Evolutionary conservation across 2,113 vertebrate species (phyloP), one percentile per base, ranked within the genome.

Genomic region (Tupaia tana): DNA sequence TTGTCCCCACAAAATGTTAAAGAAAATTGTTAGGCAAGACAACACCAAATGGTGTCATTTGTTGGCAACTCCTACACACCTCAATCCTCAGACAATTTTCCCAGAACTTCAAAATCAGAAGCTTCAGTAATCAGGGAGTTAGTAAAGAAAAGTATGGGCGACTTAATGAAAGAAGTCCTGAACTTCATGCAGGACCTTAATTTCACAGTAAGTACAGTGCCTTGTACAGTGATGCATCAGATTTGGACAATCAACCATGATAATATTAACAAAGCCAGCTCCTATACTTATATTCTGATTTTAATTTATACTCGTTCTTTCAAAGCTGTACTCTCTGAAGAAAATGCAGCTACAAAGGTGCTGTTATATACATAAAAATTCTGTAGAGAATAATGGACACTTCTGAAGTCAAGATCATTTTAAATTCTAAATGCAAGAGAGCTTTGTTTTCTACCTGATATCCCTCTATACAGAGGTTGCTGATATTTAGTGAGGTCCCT

Each of bases 1-100:
- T 97, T 73, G 98, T 97, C 94, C 93, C 25, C 70, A 95, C 19
- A 52, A 89, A 52, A 4, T 84, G 87, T 85, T 96, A 82, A 97
- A 97, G 77, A 73, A 0, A 0, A 43, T 43, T 86, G 64, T 18
- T 90, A 63, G 25, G 24, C 6, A 93, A 79, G 96, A 86, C 2
- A 69, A 58, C 86, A 6, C 89, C 61, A 97, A 93, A 79, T 82
- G 13, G 73, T 71, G 78, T 15, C 24, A 80, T 80, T 70, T 96
- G 85, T 8, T 82, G 81, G 85, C 29, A 95, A 6, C 19, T 93
- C 24, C 9, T 93, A 56, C 22, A 71, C 4, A 63, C 25, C 7
- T 95, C 80, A 79, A 69, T 97, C 87, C 88, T 97, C 90, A 96
- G 79, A 97, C 83, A 22, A 20, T 97, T 96, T 88, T 90, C 80